Conservation (phyloP, 2,113 vertebrate species). For the Cervus canadensis region DNA sequence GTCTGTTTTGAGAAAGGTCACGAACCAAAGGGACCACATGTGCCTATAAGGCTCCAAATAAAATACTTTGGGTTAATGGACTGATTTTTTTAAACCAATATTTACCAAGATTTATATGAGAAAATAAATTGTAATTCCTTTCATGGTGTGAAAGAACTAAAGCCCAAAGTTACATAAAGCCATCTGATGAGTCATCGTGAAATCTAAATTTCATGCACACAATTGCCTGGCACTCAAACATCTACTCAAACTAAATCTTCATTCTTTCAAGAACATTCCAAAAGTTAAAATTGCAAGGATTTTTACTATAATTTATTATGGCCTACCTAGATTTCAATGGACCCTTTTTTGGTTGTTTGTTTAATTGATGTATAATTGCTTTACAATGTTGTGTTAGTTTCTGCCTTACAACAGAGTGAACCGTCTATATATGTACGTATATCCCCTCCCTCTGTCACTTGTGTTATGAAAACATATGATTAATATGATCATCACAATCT, state of each 20-base stretch:
- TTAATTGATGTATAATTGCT: not conserved
- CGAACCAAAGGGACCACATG: not conserved
- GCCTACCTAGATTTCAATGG: not conserved
- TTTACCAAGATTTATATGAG: not conserved
- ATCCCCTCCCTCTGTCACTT: not conserved
- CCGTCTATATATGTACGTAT: not conserved
- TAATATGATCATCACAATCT: slow-evolving; percentile 40
- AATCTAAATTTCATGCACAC: not conserved
- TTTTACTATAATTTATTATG: not conserved
- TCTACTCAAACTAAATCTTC: not conserved
- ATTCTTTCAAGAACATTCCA: not conserved
- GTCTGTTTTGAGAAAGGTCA: slow-evolving; percentile 15
- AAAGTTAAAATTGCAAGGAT: slow-evolving; percentile 4
- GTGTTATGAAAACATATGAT: slow-evolving; percentile 55
- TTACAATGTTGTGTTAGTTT: not conserved
- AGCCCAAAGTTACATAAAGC: not conserved
- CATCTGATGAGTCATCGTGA: not conserved
- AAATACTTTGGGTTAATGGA: not conserved
- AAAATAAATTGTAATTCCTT: slow-evolving; percentile 19
- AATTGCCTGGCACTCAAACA: not conserved
- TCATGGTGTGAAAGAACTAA: not conserved
- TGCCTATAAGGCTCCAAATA: not conserved
- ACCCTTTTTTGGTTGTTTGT: not conserved
- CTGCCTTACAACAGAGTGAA: not conserved
- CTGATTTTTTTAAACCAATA: not conserved